Conservation (phyloP, 2,888 invertebrate species). For the Machimus atricapillus region DNA sequence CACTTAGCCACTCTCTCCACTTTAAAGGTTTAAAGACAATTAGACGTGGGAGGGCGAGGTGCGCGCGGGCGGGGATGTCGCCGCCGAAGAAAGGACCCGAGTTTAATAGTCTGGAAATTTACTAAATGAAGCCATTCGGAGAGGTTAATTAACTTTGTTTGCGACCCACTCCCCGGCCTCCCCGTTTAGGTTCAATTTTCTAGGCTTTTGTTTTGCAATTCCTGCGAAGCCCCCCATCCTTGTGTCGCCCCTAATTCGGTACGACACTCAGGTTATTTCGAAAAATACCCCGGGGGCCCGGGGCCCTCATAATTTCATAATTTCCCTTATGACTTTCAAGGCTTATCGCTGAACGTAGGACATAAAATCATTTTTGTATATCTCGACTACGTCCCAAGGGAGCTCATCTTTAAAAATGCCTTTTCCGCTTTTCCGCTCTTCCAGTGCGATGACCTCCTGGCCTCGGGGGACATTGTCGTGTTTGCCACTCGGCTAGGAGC, state of each 20-base stretch:
- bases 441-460: constrained; percentile 86
- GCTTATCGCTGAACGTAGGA: constrained; percentile 14
- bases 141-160: constrained; percentile 49
- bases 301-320: constrained; percentile 34
- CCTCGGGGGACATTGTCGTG: constrained; percentile 90
- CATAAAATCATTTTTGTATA: constrained; percentile 33
- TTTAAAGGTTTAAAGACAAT: constrained; percentile 33
- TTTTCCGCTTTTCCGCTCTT: constrained; percentile 47
- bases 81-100: constrained; percentile 45
- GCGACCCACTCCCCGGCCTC: background rate
- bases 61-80: constrained; percentile 46
- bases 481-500: constrained; percentile 87
- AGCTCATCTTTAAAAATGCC: background rate
- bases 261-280: constrained; percentile 8
- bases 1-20: background rate
- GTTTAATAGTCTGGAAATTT: constrained; percentile 52
- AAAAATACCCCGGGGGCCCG: constrained; percentile 12
- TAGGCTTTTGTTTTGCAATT: background rate
- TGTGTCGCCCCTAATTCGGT: background rate
- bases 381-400: background rate
- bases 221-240: background rate
- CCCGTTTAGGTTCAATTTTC: constrained; percentile 6
- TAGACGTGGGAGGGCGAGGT: constrained; percentile 30
- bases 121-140: constrained; percentile 49
- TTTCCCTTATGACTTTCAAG: constrained; percentile 40